Evolutionary conservation across 1,140 invertebrate genomes (phyloP), one percentile per base, ranked within the genome.

Genomic region (Lepidurus packardi): DNA sequence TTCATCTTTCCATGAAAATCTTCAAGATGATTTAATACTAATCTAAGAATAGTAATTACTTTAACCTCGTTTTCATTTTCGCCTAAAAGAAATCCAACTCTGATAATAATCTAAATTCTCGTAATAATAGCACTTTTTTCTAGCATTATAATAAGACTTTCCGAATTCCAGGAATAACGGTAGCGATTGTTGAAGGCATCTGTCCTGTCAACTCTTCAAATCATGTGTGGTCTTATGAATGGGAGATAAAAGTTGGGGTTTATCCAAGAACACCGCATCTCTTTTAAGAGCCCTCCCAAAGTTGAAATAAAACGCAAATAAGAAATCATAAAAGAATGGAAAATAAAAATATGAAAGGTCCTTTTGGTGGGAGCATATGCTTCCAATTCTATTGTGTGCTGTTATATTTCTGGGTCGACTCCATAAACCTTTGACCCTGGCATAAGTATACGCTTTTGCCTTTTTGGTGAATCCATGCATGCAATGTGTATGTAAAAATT

Each of bases 361-460:
- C 4, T 34, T 34, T 34, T 34, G 8, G 53, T 65, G 53, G 53
- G 53, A 65, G 53, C 53, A 11, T 65, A 65, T 65, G 53, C 53
- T 65, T 65, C 53, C 53, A n/a, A 65, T 65, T 13, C 53, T 16
- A 65, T 65, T 65, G 53, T 65, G 16, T n/a, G 21, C 13, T 13
- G 16, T 21, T n/a, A n/a, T 65, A 65, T 65, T 65, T 16, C 13
- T 65, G 13, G 53, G 53, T 65, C 53, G 53, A 65, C 53, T 65
- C 53, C 53, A 65, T 65, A 65, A 65, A 65, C 53, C 53, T 65
- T 65, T 65, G 21, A 65, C 53, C 53, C 8, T 65, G 21, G 53
- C 53, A 65, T 65, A 65, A 65, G 16, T 65, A 16, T 65, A 65
- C 21, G 53, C 45, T 47, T 47, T 10, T 11, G 1, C 45, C 16